Evolutionary conservation across 2,888 invertebrate genomes (phyloP).

Genomic region (Nasonovia ribisnigri): DNA sequence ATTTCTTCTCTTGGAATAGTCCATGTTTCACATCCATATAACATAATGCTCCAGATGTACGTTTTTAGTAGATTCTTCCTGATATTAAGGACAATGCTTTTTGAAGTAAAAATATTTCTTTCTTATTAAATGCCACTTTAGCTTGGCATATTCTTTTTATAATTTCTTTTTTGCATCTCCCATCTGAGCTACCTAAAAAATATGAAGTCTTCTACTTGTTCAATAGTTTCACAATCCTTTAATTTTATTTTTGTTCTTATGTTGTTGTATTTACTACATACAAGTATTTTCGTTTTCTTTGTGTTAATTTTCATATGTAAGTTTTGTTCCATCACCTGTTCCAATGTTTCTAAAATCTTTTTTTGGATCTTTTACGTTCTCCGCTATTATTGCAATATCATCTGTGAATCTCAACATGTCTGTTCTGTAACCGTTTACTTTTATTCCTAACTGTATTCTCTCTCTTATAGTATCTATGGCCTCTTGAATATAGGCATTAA

Average conservation of each 20-base stretch:
- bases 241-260: slow-evolving; percentile 46
- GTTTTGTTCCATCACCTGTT: slow-evolving; percentile 11
- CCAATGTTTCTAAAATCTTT: not conserved
- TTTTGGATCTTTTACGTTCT: slow-evolving; percentile 14
- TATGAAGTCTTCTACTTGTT: slow-evolving; percentile 43
- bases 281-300: slow-evolving; percentile 36
- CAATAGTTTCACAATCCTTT: slow-evolving; percentile 17
- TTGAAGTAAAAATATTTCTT: too few species aligned
- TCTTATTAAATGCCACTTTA: too few species aligned
- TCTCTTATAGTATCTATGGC: slow-evolving; percentile 42
- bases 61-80: too few species aligned
- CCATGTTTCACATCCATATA: too few species aligned
- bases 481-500: slow-evolving; percentile 38
- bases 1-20: too few species aligned
- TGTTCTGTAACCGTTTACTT: slow-evolving; percentile 37
- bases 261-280: slow-evolving; percentile 26
- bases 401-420: slow-evolving; percentile 50
- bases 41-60: too few species aligned
- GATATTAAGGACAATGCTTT: too few species aligned
- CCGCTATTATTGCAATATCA: slow-evolving; percentile 43
- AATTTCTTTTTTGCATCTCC: not conserved
- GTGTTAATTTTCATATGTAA: slow-evolving; percentile 48
- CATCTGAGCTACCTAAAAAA: slow-evolving; percentile 23
- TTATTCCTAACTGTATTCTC: slow-evolving; percentile 11
- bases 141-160: too few species aligned